Evolutionary conservation across 2,888 invertebrate genomes (phyloP).

Genomic region (Acrocyrtus sp.): DNA sequence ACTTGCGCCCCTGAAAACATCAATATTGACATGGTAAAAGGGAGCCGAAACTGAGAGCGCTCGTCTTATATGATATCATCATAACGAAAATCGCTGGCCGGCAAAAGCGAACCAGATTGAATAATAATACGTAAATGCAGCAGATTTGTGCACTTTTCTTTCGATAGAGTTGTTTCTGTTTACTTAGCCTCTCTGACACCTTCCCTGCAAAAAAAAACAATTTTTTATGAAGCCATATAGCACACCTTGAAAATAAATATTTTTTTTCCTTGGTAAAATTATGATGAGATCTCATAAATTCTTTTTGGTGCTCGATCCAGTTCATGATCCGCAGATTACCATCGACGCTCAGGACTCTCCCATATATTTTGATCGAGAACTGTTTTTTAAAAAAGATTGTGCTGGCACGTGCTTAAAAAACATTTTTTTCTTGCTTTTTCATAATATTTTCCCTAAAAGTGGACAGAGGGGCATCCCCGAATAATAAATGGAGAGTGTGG

Average conservation of each 20-base stretch:
- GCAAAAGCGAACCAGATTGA: neutral
- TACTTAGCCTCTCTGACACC: conserved; percentile 10
- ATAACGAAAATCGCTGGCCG: too few species aligned
- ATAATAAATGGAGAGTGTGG: too few species aligned
- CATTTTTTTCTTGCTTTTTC: conserved; percentile 21
- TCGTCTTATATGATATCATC: too few species aligned
- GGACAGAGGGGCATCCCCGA: conserved; percentile 19
- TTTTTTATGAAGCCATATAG: conserved; percentile 4
- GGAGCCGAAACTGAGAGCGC: conserved; percentile 24
- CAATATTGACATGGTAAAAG: conserved; percentile 40
- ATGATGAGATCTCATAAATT: conserved; percentile 2
- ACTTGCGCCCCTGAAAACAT: too few species aligned
- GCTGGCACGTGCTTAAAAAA: neutral
- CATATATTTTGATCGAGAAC: conserved; percentile 12
- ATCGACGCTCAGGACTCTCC: conserved; percentile 17
- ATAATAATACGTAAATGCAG: neutral
- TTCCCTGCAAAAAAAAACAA: neutral
- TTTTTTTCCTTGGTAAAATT: neutral
- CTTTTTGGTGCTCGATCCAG: too few species aligned
- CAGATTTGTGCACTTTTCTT: neutral
- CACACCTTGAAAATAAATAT: too few species aligned
- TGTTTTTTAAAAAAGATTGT: neutral
- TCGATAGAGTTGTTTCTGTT: neutral
- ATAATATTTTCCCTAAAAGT: conserved; percentile 16
- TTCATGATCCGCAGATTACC: conserved; percentile 33